Evolutionary conservation across 2,888 invertebrate genomes (phyloP).

Genomic region (Drosophila demipolita): DNA sequence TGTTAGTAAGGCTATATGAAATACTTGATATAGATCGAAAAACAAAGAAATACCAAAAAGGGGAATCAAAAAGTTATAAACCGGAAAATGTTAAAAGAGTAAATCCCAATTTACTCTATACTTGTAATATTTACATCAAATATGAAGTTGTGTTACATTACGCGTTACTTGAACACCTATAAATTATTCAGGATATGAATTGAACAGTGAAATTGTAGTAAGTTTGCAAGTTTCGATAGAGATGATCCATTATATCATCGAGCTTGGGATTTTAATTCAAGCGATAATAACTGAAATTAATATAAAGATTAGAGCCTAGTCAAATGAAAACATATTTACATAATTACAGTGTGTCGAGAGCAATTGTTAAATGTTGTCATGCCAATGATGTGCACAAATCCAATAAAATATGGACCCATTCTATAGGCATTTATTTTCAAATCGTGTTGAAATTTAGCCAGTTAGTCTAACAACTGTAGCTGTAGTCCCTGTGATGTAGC

Average conservation of each 20-base stretch:
- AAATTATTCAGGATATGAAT: conserved; percentile 65
- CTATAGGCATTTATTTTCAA: conserved; percentile 81
- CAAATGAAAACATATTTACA: neutral
- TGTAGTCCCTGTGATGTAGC: conserved; percentile 61
- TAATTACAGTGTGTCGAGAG: no score
- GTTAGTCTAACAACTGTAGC: conserved; percentile 65
- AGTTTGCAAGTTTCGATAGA: conserved; percentile 55
- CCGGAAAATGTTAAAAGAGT: no score
- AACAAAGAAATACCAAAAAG: no score
- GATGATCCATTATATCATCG: conserved; percentile 58
- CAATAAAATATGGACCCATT: conserved; percentile 74
- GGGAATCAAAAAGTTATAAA: no score
- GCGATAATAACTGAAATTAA: conserved; percentile 48
- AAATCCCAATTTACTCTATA: no score
- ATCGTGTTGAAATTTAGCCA: conserved; percentile 78
- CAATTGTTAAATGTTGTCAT: conserved; percentile 68
- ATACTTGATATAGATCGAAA: no score
- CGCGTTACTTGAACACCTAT: no score
- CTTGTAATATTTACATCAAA: no score
- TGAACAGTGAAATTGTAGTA: conserved; percentile 71
- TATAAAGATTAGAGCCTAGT: neutral
- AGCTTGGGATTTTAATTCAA: conserved; percentile 48
- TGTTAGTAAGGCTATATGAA: no score
- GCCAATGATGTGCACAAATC: conserved; percentile 76
- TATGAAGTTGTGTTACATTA: no score